Percentiles rank a stretch among this genome's conserved stretches.
These are phyloP conservation scores for Caenorhabditis sinica DNA, from an alignment of 2,888 invertebrate species.

Conservation along the genomic window DNA sequence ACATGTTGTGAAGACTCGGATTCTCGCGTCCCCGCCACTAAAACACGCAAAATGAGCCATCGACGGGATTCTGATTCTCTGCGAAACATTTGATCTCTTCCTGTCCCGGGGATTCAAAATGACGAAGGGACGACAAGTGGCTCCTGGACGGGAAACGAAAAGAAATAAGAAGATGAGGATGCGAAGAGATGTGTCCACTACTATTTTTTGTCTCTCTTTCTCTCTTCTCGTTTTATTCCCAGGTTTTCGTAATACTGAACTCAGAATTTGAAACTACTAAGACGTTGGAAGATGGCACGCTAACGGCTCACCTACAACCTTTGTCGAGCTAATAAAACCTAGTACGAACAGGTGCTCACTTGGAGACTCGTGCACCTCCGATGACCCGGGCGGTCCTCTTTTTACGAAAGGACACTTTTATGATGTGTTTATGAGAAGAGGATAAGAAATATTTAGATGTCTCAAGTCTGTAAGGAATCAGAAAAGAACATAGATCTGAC, in stretches of 20 bases:
- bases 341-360: constrained; percentile 60
- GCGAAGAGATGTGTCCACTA: constrained; percentile 42
- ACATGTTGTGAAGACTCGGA: constrained; percentile 58
- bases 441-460: neutral
- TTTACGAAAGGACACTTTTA: constrained; percentile 28
- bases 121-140: constrained; percentile 62
- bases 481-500: neutral
- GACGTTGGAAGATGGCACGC: constrained; percentile 26
- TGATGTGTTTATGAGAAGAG: constrained; percentile 33
- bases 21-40: constrained; percentile 43
- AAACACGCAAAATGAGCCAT: constrained; percentile 63
- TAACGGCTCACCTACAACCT: constrained; percentile 35
- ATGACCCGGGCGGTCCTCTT: constrained; percentile 43
- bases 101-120: constrained; percentile 33
- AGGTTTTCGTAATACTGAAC: constrained; percentile 63
- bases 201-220: constrained; percentile 33
- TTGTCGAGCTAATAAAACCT: constrained; percentile 50
- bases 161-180: constrained; percentile 35
- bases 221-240: constrained; percentile 38
- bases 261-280: constrained; percentile 48
- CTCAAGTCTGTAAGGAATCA: neutral
- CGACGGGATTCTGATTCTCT: constrained; percentile 37
- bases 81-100: constrained; percentile 23
- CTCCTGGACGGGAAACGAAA: constrained; percentile 47
- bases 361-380: constrained; percentile 6